Base-by-base conservation (phyloP, 2,113 vertebrate species). In the Muntiacus muntjak region DNA sequence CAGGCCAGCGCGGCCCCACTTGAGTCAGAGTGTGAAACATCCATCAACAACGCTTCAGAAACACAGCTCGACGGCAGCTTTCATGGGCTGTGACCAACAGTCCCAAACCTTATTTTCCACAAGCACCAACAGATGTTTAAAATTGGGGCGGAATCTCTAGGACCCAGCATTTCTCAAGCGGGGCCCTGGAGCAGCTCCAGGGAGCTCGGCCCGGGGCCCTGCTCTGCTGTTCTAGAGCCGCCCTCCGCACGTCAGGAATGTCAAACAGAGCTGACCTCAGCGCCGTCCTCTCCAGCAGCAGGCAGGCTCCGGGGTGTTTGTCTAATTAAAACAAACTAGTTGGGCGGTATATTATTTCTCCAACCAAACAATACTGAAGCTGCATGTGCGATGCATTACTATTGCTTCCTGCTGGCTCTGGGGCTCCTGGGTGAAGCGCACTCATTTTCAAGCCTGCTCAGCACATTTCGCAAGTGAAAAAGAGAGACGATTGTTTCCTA, bases 261-360 rank as follows among this genome's bases (percentile, higher is more conserved):
- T 94, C 94, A 96, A 83, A 92, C 94, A 83, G 83, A 96, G 97
- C 97, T 94, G 90, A 91, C 97, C 97, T 91, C 97, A 71, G 93
- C 55, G 43, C 82, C 54, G 26, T 25, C 87, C 36, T 74, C 64
- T 55, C 40, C 71, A 55, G 60, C 86, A 45, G 96, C 86, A 26
- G 47, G 79, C 90, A 4, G 84, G 74, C 97, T 47, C 67, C 23
- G 0, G 57, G 67, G 43, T 60, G 60, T 94, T 90, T 87, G 95
- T 94, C 93, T 92, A 45, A 81, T 67, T 85, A 84, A 95, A 88
- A 87, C 64, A 92, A 96, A 57, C 89, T 55, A 36, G 87, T 36
- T 55, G 64, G 92, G 88, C 11, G 1, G 87, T 28, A 10, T 83
- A 86, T 67, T 47, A 43, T 19, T 87, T 94, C 93, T 97, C 58